Evolutionary conservation across 1,140 invertebrate genomes (phyloP), one percentile per base, ranked within the genome.

Genomic region (Cephus cinctus): DNA sequence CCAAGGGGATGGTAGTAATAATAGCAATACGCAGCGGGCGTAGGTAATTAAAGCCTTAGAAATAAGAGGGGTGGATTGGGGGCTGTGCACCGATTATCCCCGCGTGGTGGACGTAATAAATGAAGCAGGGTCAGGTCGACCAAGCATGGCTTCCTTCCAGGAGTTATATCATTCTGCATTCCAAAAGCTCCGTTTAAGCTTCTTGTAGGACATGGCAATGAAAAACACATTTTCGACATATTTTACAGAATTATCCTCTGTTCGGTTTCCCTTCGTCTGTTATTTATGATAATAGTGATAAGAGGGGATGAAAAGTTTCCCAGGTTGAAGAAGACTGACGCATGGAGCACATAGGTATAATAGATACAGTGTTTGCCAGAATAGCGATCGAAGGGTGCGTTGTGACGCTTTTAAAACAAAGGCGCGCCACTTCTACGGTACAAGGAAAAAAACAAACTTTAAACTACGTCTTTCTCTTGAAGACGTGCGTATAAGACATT

Each of bases 11-110:
- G 15, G 9, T 36, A 4, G 4, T 18, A 3, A 36, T 36, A 12
- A 36, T 36, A 11, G 27, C 9, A 3, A 3, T 12, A 11, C 6
- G 14, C 9, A 18, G 34, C 14, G 34, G 15, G 9, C 27, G 27
- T 6, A 3, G 34, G 34, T 36, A 45, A 63, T 61, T 53, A 65
- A 69, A 69, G 53, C 67, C 65, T 51, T 69, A 69, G 61, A 65
- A 67, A 65, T 61, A 8, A 31, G 31, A 14, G 15, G 25, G 16
- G 43, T 38, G 35, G 47, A 25, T 56, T 34, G 47, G 53, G 48
- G 6, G 46, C 23, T n/a, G 42, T 22, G 35, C 31, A 42, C 54
- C 34, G 61, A 62, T 62, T 53, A 65, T 60, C 59, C 39, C 5
- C 50, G 35, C 38, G 45, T 46, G 58, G 50, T 47, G 18, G 35